A percentile compares a stretch with the other conserved stretches of the same genome.
phyloP scores from a whole-genome alignment of 2,888 invertebrate genomes.

The Rhamnusium bicolor region DNA sequence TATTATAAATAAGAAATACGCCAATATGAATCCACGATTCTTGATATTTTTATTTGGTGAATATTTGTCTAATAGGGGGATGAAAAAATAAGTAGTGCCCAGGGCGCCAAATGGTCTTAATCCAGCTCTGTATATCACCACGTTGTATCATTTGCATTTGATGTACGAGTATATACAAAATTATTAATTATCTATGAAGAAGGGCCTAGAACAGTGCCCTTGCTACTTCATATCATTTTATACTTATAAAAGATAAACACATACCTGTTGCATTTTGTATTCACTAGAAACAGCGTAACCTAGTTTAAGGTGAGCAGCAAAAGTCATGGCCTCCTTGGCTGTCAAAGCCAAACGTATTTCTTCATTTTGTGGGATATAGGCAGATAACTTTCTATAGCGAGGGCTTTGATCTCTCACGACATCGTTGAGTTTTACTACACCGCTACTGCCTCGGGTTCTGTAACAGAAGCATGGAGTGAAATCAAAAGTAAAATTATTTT shows the following conservation, averaged over 20 bases:
- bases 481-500: not conserved
- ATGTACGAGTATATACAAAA: no score
- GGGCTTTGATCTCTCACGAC: slow-evolving; percentile 81
- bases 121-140: no score
- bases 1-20: no score
- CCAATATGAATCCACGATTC: no score
- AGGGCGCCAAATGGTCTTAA: no score
- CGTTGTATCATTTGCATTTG: no score
- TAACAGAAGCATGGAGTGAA: slow-evolving; percentile 44
- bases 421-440: slow-evolving; percentile 65
- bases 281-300: slow-evolving; percentile 79
- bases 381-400: slow-evolving; percentile 86
- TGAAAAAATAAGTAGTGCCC: no score
- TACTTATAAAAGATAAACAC: not conserved
- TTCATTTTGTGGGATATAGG: slow-evolving; percentile 89
- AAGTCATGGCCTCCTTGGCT: slow-evolving; percentile 83
- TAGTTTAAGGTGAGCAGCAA: slow-evolving; percentile 85
- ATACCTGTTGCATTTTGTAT: slow-evolving; percentile 81
- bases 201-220: not conserved
- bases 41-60: no score
- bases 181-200: no score
- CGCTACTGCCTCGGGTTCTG: slow-evolving; percentile 67
- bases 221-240: no score
- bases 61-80: no score
- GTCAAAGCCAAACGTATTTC: slow-evolving; percentile 81